Evolutionary conservation across 1,140 invertebrate genomes (phyloP).

Genomic region (Platyura marginata): DNA sequence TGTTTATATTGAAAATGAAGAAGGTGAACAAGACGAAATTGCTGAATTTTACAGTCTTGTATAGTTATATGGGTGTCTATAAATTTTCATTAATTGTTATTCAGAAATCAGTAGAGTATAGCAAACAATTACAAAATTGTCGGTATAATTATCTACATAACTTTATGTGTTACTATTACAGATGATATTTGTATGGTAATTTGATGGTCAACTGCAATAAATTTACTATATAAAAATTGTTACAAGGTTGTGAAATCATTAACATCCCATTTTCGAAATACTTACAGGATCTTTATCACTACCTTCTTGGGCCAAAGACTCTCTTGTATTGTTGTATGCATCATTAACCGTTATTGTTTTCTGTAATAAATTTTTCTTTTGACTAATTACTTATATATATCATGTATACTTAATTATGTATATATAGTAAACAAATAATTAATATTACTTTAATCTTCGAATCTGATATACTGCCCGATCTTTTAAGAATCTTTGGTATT

Average conservation of each 20-base stretch:
- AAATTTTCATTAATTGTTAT: not conserved
- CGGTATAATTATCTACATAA: not conserved
- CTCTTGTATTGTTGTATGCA: conserved; percentile 37
- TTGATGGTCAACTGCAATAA: not conserved
- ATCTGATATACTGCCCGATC: not conserved
- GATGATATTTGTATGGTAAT: not conserved
- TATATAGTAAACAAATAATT: not conserved
- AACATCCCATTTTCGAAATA: conserved; percentile 7
- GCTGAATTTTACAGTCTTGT: not conserved
- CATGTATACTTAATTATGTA: not conserved
- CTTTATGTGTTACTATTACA: not conserved
- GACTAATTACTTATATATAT: not conserved
- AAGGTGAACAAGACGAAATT: not conserved
- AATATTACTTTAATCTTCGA: not conserved
- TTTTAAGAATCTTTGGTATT: not conserved
- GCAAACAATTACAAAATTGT: not conserved
- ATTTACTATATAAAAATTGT: not conserved
- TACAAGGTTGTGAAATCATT: not conserved
- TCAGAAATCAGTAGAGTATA: not conserved
- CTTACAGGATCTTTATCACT: conserved; percentile 48
- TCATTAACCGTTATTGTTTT: not conserved
- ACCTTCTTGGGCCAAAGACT: conserved; percentile 41
- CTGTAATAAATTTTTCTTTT: not conserved
- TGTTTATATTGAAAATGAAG: not conserved
- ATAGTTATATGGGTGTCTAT: not conserved